These are phyloP conservation scores for Pygoscelis antarcticus DNA, from an alignment of 2,113 vertebrate species.

Conservation along the genomic window DNA sequence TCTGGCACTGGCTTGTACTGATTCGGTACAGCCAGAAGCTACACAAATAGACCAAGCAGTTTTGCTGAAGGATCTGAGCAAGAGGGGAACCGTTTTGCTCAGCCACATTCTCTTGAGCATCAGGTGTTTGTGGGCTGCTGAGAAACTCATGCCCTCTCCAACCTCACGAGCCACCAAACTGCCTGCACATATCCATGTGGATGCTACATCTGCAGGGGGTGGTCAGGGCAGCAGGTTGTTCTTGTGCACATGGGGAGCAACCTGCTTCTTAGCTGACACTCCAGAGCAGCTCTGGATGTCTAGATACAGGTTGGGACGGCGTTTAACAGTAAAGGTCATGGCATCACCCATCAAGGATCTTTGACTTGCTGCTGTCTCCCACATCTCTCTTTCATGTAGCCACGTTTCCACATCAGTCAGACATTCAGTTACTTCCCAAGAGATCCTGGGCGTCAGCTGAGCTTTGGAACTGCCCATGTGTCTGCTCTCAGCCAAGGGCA, in stretches of 20 bases:
- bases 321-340: not conserved
- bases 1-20: not conserved
- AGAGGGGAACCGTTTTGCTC: not conserved
- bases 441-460: not conserved
- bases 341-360: not conserved
- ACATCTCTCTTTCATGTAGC: not conserved
- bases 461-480: not conserved
- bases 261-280: not conserved
- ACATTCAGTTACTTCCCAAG: not conserved
- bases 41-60: not conserved
- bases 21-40: not conserved
- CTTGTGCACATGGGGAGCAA: not conserved
- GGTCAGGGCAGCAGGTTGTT: not conserved
- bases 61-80: not conserved
- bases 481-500: not conserved
- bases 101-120: not conserved
- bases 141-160: not conserved
- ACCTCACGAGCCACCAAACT: not conserved
- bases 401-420: not conserved
- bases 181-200: not conserved
- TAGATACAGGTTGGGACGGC: not conserved
- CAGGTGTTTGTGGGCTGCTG: not conserved
- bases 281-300: not conserved
- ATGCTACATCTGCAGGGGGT: not conserved
- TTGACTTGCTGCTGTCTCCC: not conserved